Evolutionary conservation across 2,888 invertebrate genomes (phyloP).

Genomic region (Acanthosepion lycidas): DNA sequence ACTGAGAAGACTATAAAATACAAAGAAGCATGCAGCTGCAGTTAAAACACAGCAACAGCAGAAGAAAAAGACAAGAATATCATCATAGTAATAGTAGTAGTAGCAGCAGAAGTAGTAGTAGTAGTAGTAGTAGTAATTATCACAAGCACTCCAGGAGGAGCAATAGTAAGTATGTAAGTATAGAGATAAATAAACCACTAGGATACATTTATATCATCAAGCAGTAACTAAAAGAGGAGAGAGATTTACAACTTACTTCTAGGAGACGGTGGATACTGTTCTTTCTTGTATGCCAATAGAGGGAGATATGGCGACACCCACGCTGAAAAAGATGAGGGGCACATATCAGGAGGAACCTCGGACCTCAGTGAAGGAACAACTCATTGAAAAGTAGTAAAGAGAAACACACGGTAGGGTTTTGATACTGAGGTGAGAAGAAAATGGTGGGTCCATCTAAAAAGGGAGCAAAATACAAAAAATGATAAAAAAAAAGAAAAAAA

Average conservation of each 20-base stretch:
- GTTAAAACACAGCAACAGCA: constrained; percentile 36
- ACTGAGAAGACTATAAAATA: not conserved
- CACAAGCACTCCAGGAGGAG: not conserved
- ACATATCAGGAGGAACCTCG: constrained; percentile 25
- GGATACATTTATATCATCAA: not conserved
- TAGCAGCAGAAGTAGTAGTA: not conserved
- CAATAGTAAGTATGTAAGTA: not conserved
- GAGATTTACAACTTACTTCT: constrained; percentile 65
- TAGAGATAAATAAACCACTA: not conserved
- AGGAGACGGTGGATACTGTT: constrained; percentile 62
- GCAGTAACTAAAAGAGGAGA: constrained; percentile 39
- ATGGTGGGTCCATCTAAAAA: not conserved
- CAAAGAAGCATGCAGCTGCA: not conserved
- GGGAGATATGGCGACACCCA: constrained; percentile 62
- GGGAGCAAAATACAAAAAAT: not conserved
- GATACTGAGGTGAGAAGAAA: not conserved
- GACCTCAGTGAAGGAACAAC: not conserved
- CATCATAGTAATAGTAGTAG: not conserved
- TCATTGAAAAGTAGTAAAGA: not conserved
- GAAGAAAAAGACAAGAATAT: not conserved
- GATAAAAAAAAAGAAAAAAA: not conserved
- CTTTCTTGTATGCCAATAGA: constrained; percentile 63
- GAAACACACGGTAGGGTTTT: not conserved
- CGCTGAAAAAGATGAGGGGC: constrained; percentile 57
- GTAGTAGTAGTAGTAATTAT: not conserved